Evolutionary conservation across 1,140 invertebrate genomes (phyloP).

Genomic region (Zeugodacus cucurbitae): DNA sequence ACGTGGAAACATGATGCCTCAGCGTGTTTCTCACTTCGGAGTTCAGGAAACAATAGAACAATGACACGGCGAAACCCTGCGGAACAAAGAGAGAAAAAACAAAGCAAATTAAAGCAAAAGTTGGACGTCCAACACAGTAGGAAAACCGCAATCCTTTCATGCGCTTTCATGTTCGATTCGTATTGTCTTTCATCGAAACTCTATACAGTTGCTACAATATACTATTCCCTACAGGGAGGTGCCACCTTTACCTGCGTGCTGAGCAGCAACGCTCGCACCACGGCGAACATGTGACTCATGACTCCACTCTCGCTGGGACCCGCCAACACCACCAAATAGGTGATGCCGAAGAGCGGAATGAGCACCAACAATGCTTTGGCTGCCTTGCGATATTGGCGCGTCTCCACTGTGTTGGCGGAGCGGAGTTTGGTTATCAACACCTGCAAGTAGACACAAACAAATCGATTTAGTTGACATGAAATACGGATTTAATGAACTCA

Average conservation of each 20-base stretch:
- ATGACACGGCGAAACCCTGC: constrained; percentile 81
- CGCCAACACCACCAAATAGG: constrained; percentile 83
- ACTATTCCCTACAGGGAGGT: not conserved
- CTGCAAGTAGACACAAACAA: constrained; percentile 63
- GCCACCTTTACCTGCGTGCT: constrained; percentile 74
- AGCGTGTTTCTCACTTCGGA: constrained; percentile 89
- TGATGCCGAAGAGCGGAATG: constrained; percentile 88
- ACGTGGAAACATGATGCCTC: constrained; percentile 81
- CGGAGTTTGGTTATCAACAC: constrained; percentile 92
- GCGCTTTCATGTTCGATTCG: not conserved
- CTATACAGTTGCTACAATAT: not conserved
- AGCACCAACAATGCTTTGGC: constrained; percentile 88
- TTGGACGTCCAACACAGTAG: not conserved
- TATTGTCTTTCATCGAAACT: not conserved
- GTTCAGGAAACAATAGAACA: constrained; percentile 94
- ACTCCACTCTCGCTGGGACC: constrained; percentile 76
- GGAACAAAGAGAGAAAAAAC: not conserved
- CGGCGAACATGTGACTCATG: constrained; percentile 73
- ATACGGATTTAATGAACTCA: not conserved
- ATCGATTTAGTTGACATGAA: not conserved
- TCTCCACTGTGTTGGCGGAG: constrained; percentile 86
- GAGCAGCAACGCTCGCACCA: constrained; percentile 77
- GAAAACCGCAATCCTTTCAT: not conserved
- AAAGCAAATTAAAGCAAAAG: not conserved
- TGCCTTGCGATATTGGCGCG: constrained; percentile 88